Percentiles rank a stretch among this genome's conserved stretches.
phyloP scores from a whole-genome alignment of 2,797 vertebrate genomes.

The Hafferia zeledoni region DNA sequence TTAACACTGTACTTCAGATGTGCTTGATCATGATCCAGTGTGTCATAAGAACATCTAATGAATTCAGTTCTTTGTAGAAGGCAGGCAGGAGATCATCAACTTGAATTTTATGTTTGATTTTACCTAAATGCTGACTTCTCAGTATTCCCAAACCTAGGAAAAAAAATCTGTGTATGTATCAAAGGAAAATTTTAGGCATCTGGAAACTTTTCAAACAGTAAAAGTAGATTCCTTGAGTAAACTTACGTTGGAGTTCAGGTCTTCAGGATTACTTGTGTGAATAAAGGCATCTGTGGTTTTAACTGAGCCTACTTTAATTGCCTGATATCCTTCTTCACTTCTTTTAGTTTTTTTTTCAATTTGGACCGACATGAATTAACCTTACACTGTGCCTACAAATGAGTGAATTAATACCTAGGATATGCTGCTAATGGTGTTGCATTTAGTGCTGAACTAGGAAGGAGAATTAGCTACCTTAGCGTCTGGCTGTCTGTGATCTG shows the following conservation, averaged over 20 bases:
- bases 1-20: neutral
- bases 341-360: neutral
- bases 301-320: neutral
- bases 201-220: neutral
- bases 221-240: neutral
- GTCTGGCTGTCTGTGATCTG: neutral
- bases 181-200: neutral
- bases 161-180: neutral
- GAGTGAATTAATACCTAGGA: neutral
- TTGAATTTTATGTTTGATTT: neutral
- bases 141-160: neutral
- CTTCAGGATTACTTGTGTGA: neutral
- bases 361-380: neutral
- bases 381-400: neutral
- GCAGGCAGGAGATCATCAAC: neutral
- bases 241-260: neutral
- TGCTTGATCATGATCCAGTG: neutral
- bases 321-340: neutral
- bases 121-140: neutral
- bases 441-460: constrained; percentile 15
- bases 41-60: neutral
- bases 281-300: neutral
- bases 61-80: neutral
- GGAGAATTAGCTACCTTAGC: neutral
- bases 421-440: neutral